Percentiles rank a stretch among this genome's conserved stretches.
Evolutionary conservation across 1,140 invertebrate genomes (phyloP).

Genomic region (Panagrolaimus sp.): DNA sequence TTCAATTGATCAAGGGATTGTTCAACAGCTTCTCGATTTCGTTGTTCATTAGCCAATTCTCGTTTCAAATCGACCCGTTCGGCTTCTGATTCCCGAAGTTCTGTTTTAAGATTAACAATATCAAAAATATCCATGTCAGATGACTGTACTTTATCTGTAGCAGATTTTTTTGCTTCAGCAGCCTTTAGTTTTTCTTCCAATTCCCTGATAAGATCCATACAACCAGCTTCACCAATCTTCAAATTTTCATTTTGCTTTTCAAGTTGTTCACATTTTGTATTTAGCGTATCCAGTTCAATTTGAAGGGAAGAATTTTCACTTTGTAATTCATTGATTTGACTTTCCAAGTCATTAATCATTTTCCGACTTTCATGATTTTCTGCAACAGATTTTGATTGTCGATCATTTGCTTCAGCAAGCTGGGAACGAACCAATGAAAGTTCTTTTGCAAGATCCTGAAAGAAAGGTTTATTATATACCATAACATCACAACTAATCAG

Average conservation of each 20-base stretch:
- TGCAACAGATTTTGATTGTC: neutral
- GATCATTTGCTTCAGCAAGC: neutral
- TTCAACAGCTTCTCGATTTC: neutral
- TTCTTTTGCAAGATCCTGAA: neutral
- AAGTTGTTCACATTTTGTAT: neutral
- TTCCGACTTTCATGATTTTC: neutral
- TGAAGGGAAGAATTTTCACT: neutral
- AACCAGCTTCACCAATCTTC: neutral
- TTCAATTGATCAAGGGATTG: neutral
- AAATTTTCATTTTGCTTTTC: neutral
- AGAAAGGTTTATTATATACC: no score
- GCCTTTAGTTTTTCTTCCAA: no score
- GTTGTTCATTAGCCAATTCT: constrained; percentile 4
- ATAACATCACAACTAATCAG: no score
- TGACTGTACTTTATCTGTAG: no score
- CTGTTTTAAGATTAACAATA: no score
- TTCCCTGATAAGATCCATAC: neutral
- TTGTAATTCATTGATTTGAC: neutral
- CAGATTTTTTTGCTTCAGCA: no score
- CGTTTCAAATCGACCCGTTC: neutral
- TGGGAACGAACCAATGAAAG: neutral
- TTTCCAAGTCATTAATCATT: neutral
- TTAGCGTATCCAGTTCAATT: neutral
- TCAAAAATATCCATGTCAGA: no score
- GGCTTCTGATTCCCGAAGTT: neutral